Evolutionary conservation across 2,113 vertebrate genomes (phyloP).

Genomic region (Prionailurus viverrinus): DNA sequence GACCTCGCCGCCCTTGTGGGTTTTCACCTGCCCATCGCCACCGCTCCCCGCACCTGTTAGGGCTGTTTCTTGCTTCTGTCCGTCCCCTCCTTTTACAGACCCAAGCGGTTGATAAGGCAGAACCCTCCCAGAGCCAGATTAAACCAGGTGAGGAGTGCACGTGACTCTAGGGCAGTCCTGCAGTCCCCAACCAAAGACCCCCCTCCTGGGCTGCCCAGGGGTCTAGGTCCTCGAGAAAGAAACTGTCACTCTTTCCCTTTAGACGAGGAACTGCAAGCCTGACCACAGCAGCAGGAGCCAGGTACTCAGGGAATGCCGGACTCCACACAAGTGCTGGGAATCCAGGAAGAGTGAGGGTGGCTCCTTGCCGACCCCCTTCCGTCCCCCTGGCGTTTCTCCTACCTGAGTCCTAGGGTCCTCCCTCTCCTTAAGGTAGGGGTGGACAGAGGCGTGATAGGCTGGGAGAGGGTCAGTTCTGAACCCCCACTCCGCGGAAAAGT

Average conservation of each 20-base stretch:
- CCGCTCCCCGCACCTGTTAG: neutral
- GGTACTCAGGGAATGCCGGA: neutral
- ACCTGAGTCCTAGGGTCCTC: neutral
- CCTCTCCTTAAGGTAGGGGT: neutral
- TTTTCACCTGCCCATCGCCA: neutral
- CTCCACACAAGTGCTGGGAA: neutral
- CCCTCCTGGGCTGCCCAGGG: neutral
- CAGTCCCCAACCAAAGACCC: neutral
- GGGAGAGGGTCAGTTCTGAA: neutral
- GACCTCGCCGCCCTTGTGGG: neutral
- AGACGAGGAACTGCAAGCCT: neutral
- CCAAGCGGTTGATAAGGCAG: neutral
- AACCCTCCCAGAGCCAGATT: neutral
- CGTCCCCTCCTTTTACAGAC: neutral
- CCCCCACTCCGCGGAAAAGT: neutral
- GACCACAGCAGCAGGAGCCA: fast-evolving
- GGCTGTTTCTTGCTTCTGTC: neutral
- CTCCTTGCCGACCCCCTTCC: neutral
- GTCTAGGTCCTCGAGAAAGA: neutral
- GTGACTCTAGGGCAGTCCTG: neutral
- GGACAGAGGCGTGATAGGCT: neutral
- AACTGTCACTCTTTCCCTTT: neutral
- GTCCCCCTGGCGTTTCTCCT: neutral
- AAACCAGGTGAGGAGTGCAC: neutral
- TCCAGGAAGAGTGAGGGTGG: fast-evolving